Evolutionary conservation across 2,888 invertebrate species (phyloP).

Genomic region (Phasia obesa): DNA sequence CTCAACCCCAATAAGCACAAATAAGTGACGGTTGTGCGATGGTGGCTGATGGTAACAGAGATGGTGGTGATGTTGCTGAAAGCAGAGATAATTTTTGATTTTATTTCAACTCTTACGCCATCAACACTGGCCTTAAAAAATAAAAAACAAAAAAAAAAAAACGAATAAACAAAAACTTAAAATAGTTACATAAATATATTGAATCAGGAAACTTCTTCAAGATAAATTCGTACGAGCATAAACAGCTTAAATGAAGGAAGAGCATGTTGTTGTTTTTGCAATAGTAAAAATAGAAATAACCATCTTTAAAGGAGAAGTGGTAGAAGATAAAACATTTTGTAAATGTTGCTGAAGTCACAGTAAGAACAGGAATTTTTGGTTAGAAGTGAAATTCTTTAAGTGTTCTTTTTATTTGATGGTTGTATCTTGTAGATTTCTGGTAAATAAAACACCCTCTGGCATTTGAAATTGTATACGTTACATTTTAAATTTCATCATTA

Average conservation of each 20-base stretch:
- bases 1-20: constrained; percentile 37
- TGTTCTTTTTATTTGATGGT: neutral
- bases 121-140: neutral
- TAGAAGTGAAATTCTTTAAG: constrained; percentile 37
- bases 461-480: constrained; percentile 53
- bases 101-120: constrained; percentile 37
- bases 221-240: constrained; percentile 21
- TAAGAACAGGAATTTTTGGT: constrained; percentile 63
- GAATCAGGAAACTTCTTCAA: constrained; percentile 46
- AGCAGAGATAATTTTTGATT: constrained; percentile 62
- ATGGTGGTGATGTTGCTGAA: no score
- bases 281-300: constrained; percentile 5
- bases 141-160: constrained; percentile 4
- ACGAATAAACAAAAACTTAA: neutral
- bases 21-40: constrained; percentile 18
- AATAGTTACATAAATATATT: constrained; percentile 22
- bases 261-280: neutral
- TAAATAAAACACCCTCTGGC: constrained; percentile 59
- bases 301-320: constrained; percentile 14
- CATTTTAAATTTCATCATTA: constrained; percentile 59
- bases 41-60: constrained; percentile 27
- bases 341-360: constrained; percentile 39
- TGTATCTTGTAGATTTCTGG: neutral
- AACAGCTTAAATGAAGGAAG: neutral
- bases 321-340: constrained; percentile 52